phyloP scores from a whole-genome alignment of 2,888 invertebrate genomes.

The Drosophila niveifrons region DNA sequence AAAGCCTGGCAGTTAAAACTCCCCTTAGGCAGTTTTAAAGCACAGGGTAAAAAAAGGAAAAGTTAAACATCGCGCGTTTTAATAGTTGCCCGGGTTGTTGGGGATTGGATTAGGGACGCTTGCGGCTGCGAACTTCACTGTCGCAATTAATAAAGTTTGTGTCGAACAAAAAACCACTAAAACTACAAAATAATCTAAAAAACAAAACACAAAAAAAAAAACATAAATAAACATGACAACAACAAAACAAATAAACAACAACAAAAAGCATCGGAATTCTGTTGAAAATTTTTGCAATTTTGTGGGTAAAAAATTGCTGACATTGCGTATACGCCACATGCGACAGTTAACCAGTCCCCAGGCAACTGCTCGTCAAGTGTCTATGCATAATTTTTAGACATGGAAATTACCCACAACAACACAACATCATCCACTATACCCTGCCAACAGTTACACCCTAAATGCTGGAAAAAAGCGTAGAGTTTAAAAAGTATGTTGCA shows the following conservation, averaged over 20 bases:
- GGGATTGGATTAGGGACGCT: slow-evolving; percentile 36
- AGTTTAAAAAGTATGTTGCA: neutral
- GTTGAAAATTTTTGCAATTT: slow-evolving; percentile 54
- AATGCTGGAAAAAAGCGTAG: neutral
- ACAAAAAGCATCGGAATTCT: slow-evolving; percentile 11
- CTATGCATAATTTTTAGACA: slow-evolving; percentile 66
- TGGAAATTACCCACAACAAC: slow-evolving; percentile 8
- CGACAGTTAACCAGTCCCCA: slow-evolving; percentile 25
- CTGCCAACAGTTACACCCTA: neutral
- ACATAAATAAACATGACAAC: neutral
- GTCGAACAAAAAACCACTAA: slow-evolving; percentile 43
- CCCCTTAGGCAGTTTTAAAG: neutral
- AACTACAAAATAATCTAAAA: slow-evolving; percentile 15
- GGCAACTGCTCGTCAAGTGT: slow-evolving; percentile 27
- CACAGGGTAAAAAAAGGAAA: slow-evolving; percentile 26
- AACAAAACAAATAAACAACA: slow-evolving; percentile 7
- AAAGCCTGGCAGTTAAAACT: neutral
- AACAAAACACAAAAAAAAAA: slow-evolving; percentile 7
- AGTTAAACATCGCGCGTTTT: slow-evolving; percentile 47
- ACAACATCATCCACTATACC: neutral
- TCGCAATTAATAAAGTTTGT: slow-evolving; percentile 79
- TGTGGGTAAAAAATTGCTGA: slow-evolving; percentile 53
- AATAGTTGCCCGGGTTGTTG: slow-evolving; percentile 42
- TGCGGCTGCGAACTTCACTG: slow-evolving; percentile 57
- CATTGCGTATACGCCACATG: slow-evolving; percentile 57